Conservation (phyloP, 2,888 invertebrate species). For the Trachelus iudaicus region DNA sequence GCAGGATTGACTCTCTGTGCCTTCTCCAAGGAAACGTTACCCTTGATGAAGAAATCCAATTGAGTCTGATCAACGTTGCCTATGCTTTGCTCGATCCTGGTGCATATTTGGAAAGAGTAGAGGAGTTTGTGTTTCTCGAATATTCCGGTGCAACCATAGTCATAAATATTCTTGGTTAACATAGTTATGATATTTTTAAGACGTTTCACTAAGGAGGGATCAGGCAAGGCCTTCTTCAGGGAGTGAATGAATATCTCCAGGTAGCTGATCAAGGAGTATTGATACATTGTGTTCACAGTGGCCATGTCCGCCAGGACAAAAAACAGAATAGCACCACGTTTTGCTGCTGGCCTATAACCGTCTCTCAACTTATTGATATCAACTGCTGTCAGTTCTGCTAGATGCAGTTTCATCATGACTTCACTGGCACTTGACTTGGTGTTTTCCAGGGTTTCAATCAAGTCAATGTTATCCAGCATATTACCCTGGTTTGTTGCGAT, state of each 20-base stretch:
- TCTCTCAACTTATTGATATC: slow-evolving; percentile 88
- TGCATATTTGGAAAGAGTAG: slow-evolving; percentile 91
- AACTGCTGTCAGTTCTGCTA: slow-evolving; percentile 79
- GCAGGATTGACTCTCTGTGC: slow-evolving; percentile 75
- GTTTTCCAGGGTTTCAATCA: slow-evolving; percentile 87
- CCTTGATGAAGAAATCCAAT: slow-evolving; percentile 92
- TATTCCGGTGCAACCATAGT: slow-evolving; percentile 92
- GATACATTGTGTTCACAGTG: slow-evolving; percentile 90
- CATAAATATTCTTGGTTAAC: slow-evolving; percentile 88
- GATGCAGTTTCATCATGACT: slow-evolving; percentile 79
- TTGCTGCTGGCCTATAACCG: slow-evolving; percentile 87
- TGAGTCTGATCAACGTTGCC: slow-evolving; percentile 74
- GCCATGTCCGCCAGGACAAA: slow-evolving; percentile 93
- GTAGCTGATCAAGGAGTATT: slow-evolving; percentile 88
- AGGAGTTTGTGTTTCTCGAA: slow-evolving; percentile 92
- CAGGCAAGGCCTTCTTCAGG: slow-evolving; percentile 83
- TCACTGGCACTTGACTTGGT: slow-evolving; percentile 89
- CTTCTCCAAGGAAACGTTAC: slow-evolving; percentile 83
- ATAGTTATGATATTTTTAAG: slow-evolving; percentile 85
- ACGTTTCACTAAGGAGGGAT: slow-evolving; percentile 79
- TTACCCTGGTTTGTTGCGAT: slow-evolving; percentile 89
- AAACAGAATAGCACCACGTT: slow-evolving; percentile 88
- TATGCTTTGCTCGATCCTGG: slow-evolving; percentile 81
- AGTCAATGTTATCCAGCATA: slow-evolving; percentile 91
- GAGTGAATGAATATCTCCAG: slow-evolving; percentile 86